Evolutionary conservation across 2,113 vertebrate genomes (phyloP).

Genomic region (Eidolon helvum): DNA sequence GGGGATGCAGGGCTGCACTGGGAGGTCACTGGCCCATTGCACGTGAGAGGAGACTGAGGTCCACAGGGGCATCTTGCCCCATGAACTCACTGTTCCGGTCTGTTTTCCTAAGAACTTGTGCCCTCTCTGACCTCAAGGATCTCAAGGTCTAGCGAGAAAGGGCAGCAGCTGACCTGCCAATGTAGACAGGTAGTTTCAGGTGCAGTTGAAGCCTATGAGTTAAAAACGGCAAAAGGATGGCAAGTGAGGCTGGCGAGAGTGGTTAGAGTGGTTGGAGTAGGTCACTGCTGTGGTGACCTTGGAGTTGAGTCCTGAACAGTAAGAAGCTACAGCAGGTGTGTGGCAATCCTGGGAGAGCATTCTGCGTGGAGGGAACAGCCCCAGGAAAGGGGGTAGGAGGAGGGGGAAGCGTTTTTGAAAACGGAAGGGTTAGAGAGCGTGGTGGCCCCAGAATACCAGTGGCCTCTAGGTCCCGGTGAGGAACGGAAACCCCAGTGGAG

Average conservation of each 20-base stretch:
- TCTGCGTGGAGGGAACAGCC: background rate
- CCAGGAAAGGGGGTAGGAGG: rapidly evolving
- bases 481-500: background rate
- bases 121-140: background rate
- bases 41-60: background rate
- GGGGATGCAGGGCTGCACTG: background rate
- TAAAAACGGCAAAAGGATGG: background rate
- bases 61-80: background rate
- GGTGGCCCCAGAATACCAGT: no score
- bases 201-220: background rate
- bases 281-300: background rate
- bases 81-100: rapidly evolving
- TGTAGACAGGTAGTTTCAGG: background rate
- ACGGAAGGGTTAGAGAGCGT: background rate
- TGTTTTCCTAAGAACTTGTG: background rate
- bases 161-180: no score
- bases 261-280: background rate
- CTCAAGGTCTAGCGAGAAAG: background rate
- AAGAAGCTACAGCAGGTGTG: background rate
- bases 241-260: rapidly evolving
- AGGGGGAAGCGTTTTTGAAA: background rate
- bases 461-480: background rate
- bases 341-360: rapidly evolving
- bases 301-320: background rate
- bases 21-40: background rate